Evolutionary conservation across 2,797 vertebrate genomes (phyloP).

Genomic region (Alectoris magna): DNA sequence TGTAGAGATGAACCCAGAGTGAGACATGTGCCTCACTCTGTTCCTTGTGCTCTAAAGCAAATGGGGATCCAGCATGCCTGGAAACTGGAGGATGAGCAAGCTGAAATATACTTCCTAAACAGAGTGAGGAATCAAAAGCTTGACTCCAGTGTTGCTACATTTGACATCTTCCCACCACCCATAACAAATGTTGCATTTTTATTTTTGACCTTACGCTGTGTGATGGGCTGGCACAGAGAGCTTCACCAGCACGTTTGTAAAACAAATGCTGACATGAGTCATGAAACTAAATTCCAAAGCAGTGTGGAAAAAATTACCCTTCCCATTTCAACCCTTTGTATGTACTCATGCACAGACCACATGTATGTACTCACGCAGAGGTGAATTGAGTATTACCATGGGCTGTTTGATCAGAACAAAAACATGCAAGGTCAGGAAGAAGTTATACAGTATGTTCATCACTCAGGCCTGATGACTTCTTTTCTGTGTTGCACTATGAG

Average conservation of each 20-base stretch:
- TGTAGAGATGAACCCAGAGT: background rate
- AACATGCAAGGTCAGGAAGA: background rate
- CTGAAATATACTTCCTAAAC: background rate
- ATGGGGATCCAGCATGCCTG: accelerated
- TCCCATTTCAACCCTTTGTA: background rate
- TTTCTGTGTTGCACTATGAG: background rate
- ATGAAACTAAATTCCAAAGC: background rate
- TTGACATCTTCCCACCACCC: background rate
- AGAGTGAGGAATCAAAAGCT: background rate
- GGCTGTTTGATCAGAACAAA: background rate
- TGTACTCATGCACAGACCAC: background rate
- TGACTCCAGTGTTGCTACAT: background rate
- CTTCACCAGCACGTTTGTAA: background rate
- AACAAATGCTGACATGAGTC: accelerated
- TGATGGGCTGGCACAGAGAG: background rate
- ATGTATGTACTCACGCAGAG: background rate
- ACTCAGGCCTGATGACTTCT: background rate
- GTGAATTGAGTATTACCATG: background rate
- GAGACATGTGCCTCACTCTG: accelerated
- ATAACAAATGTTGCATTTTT: background rate
- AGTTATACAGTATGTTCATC: background rate
- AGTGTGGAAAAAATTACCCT: background rate
- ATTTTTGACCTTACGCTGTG: background rate
- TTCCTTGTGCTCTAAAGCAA: background rate
- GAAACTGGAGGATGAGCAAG: background rate